phyloP scores from a whole-genome alignment of 2,113 vertebrate genomes.

The Odontesthes bonariensis region DNA sequence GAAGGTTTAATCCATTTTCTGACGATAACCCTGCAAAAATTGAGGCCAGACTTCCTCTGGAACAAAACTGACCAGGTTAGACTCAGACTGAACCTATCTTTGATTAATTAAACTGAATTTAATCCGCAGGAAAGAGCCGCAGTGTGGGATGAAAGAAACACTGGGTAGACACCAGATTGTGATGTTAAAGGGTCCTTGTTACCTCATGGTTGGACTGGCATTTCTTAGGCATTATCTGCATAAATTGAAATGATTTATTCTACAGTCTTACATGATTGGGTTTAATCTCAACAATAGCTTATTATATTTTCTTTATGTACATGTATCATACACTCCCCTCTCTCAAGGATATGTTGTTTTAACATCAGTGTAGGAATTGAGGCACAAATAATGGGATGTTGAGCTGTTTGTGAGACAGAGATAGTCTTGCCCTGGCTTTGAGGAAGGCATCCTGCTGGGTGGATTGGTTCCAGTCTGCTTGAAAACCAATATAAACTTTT shows the following conservation, averaged over 20 bases:
- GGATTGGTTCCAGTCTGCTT: constrained; percentile 72
- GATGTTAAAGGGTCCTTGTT: background rate
- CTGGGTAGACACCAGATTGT: background rate
- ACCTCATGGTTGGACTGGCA: background rate
- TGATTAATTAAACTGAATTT: constrained; percentile 10
- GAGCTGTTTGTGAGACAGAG: constrained; percentile 57
- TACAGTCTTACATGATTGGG: background rate
- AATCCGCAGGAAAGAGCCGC: constrained; percentile 12
- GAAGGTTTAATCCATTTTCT: constrained; percentile 30
- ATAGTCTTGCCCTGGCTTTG: constrained; percentile 55
- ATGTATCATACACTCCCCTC: constrained; percentile 15
- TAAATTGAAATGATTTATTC: background rate
- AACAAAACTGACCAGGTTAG: constrained; percentile 17
- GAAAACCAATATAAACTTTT: constrained; percentile 68
- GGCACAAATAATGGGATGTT: constrained; percentile 43
- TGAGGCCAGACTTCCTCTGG: constrained; percentile 27
- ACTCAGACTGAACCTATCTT: constrained; percentile 30
- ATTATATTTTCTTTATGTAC: background rate
- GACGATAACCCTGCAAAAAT: constrained; percentile 46
- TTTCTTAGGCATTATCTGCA: background rate
- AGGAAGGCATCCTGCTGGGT: constrained; percentile 48
- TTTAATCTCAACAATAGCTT: background rate
- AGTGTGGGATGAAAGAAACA: background rate
- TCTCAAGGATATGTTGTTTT: constrained; percentile 2
- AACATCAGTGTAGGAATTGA: constrained; percentile 12